Conservation (phyloP, 1,140 invertebrate species). For the Eriosoma lanigerum region DNA sequence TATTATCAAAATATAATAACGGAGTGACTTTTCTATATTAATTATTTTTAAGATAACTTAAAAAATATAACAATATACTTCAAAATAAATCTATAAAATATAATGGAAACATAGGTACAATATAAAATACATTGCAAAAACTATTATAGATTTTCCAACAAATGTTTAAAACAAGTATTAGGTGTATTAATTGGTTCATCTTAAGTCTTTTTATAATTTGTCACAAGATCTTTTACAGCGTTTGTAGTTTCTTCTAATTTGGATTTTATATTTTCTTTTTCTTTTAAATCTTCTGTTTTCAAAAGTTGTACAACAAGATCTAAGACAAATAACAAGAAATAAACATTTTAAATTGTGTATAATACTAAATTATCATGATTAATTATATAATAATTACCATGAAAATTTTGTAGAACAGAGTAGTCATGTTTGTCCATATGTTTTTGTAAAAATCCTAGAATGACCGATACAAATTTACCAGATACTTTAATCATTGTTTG, state of each 20-base stretch:
- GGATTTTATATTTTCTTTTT: slow-evolving; percentile 58
- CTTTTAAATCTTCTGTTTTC: slow-evolving; percentile 60
- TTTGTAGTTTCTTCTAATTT: slow-evolving; percentile 59
- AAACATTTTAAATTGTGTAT: background rate
- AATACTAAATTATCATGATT: background rate
- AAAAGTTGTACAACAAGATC: slow-evolving; percentile 68
- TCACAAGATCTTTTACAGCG: slow-evolving; percentile 63
- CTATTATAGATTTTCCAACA: too few relatives aligned
- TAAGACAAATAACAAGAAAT: slow-evolving; percentile 56
- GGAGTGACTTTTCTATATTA: too few relatives aligned
- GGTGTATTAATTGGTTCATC: background rate
- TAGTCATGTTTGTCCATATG: slow-evolving; percentile 68
- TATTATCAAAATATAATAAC: too few relatives aligned
- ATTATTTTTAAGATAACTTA: too few relatives aligned
- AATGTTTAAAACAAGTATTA: too few relatives aligned
- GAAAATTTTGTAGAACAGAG: slow-evolving; percentile 68
- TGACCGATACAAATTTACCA: slow-evolving; percentile 82
- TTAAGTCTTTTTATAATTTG: slow-evolving; percentile 59
- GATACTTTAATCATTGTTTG: slow-evolving; percentile 85
- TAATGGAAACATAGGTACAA: too few relatives aligned
- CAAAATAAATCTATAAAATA: too few relatives aligned
- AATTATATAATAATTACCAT: slow-evolving; percentile 68
- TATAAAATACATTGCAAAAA: background rate
- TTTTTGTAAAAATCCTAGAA: slow-evolving; percentile 73
- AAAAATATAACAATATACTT: too few relatives aligned